Evolutionary conservation across 2,888 invertebrate species (phyloP), one percentile per base, ranked within the genome.

Genomic region (Drosophila antonietae): DNA sequence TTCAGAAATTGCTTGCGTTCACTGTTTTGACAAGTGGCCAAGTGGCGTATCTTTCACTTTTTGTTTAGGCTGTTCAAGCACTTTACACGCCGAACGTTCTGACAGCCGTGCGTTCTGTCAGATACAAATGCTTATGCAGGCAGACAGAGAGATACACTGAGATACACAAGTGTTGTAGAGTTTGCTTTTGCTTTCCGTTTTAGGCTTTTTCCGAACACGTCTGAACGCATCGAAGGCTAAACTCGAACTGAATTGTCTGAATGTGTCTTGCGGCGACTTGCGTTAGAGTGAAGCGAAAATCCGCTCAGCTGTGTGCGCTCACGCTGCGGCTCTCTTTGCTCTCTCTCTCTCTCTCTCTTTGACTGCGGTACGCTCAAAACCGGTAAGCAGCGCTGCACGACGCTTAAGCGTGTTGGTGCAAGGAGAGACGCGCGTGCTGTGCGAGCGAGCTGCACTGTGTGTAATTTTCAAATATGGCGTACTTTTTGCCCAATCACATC

Each of bases 381-480:
- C 72, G 80, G 91, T 75, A 73, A 46, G 61, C 78, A 81, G 76
- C 73, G 78, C 61, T 74, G 73, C 69, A 71, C 23, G 47, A 33
- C 53, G 49, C 33, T 68, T 60, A 33, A 28, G 55, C 39, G 58
- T 33, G 68, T 71, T 58, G 10, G 89, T 43, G 31, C 62, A 77
- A 80, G 57, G 20, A 82, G 74, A 47, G 46, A 4, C 61, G 82
- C 68, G 39, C 56, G 65, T 20, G 74, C n/a, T 52, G 81, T 66
- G 73, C 57, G 87, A 89, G 82, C 81, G 82, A 81, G 75, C 64
- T 67, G 79, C 78, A 75, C 68, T 85, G 81, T 64, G 85, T 73
- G 75, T 76, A 84, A 90, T 90, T 90, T 92, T 92, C 90, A 93
- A 92, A 93, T 90, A 92, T 92, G 92, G 92, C 92, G 93, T 90